phyloP scores from a whole-genome alignment of 2,888 invertebrate genomes.

The Athalia rosae region DNA sequence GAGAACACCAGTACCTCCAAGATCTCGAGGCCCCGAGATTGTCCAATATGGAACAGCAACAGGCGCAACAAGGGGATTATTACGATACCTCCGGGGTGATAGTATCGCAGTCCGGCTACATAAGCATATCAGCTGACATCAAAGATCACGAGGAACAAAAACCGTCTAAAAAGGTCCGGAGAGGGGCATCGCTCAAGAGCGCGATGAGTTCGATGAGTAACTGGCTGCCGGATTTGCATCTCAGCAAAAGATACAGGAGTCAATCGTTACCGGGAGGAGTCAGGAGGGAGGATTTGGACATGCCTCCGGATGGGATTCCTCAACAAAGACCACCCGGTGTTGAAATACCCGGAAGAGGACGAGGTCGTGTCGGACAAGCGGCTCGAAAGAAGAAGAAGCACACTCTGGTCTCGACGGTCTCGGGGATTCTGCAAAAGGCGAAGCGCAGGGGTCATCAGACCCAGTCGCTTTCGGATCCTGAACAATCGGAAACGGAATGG shows the following conservation, averaged over 20 bases:
- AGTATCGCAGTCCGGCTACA: constrained; percentile 86
- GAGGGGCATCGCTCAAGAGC: constrained; percentile 83
- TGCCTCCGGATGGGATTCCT: constrained; percentile 57
- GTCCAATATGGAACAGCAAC: constrained; percentile 55
- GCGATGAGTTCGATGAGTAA: constrained; percentile 88
- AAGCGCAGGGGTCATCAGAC: constrained; percentile 79
- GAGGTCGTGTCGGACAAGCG: constrained; percentile 54
- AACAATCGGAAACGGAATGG: constrained; percentile 86
- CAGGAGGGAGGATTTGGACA: constrained; percentile 76
- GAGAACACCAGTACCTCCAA: constrained; percentile 66
- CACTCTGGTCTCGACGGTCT: constrained; percentile 88
- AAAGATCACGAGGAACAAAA: constrained; percentile 76
- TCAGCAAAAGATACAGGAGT: constrained; percentile 86
- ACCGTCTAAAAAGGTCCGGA: constrained; percentile 80
- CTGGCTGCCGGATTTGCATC: constrained; percentile 87
- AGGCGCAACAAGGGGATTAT: constrained; percentile 67
- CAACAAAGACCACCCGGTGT: constrained; percentile 61
- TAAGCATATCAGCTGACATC: constrained; percentile 83
- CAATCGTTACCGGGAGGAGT: constrained; percentile 87
- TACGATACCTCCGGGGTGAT: constrained; percentile 79
- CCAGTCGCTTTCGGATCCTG: constrained; percentile 85
- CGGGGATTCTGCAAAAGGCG: constrained; percentile 89
- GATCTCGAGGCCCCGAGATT: constrained; percentile 60
- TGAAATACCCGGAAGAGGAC: constrained; percentile 61
- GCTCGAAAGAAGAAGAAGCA: constrained; percentile 84